A percentile compares a stretch with the other conserved stretches of the same genome.
Conservation (phyloP, 1,140 invertebrate genomes). For the Drosophila ercepeae region DNA sequence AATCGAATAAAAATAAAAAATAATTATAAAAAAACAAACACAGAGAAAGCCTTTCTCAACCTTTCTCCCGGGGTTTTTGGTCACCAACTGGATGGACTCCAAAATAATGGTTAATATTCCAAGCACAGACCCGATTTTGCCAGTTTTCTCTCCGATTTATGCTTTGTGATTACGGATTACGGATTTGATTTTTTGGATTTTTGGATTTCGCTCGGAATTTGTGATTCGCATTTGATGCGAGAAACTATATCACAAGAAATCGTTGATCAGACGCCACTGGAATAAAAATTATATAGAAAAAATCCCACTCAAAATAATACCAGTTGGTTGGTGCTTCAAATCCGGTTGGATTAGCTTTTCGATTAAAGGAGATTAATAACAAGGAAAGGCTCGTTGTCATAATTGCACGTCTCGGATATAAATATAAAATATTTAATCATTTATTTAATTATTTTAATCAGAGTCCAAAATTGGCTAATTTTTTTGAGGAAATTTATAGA, state of each 20-base stretch:
- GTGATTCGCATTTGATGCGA: constrained; percentile 46
- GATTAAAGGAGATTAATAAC: constrained; percentile 10
- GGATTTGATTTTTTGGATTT: constrained; percentile 12
- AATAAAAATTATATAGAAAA: constrained; percentile 44
- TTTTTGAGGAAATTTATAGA: too few relatives aligned
- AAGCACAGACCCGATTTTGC: constrained; percentile 17
- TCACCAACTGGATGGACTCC: constrained; percentile 19
- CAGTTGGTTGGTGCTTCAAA: too few relatives aligned
- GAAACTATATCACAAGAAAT: constrained; percentile 38
- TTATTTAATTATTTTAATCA: neutral
- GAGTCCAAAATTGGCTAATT: neutral
- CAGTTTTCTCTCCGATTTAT: constrained; percentile 42
- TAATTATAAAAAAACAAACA: neutral
- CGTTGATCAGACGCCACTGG: constrained; percentile 29
- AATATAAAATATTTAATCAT: too few relatives aligned
- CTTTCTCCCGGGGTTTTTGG: neutral
- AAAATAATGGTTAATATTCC: constrained; percentile 20
- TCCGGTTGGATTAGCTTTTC: constrained; percentile 14
- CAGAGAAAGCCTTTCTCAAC: constrained; percentile 22
- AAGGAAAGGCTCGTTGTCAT: neutral
- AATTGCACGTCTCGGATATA: too few relatives aligned
- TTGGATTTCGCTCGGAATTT: constrained; percentile 38
- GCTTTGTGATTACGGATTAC: constrained; percentile 33
- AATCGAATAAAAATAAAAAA: constrained; percentile 4
- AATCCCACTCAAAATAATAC: too few relatives aligned